Evolutionary conservation across 2,113 vertebrate species (phyloP).

Genomic region (Scalopus aquaticus): DNA sequence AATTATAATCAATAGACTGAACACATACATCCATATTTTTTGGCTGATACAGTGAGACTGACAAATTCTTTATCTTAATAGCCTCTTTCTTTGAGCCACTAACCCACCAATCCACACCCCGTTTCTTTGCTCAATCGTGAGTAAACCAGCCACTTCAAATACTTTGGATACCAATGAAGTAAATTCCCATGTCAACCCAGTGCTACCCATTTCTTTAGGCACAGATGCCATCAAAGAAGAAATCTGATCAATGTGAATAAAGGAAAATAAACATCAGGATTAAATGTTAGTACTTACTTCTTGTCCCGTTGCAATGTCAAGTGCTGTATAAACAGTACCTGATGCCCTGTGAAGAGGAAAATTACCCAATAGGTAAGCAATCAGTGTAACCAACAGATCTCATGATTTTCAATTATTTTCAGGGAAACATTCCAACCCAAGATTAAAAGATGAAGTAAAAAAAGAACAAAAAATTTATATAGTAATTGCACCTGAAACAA

Average conservation of each 20-base stretch:
- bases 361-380: conserved; percentile 56
- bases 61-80: conserved; percentile 24
- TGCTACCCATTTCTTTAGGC: background rate
- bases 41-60: background rate
- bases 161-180: background rate
- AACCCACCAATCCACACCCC: background rate
- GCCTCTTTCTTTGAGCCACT: background rate
- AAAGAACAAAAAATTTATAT: background rate
- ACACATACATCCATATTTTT: background rate
- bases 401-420: conserved; percentile 34
- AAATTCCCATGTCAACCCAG: background rate
- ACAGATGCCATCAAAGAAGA: background rate
- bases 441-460: conserved; percentile 16
- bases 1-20: background rate
- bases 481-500: background rate
- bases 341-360: conserved; percentile 90
- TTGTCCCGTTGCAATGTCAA: conserved; percentile 98
- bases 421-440: background rate
- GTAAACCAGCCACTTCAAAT: background rate
- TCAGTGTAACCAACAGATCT: background rate
- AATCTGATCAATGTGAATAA: conserved; percentile 34
- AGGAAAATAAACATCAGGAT: background rate
- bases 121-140: background rate
- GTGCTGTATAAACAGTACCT: conserved; percentile 97
- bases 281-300: conserved; percentile 87